Evolutionary conservation across 2,113 vertebrate genomes (phyloP).

Genomic region (Crotophaga sulcirostris): DNA sequence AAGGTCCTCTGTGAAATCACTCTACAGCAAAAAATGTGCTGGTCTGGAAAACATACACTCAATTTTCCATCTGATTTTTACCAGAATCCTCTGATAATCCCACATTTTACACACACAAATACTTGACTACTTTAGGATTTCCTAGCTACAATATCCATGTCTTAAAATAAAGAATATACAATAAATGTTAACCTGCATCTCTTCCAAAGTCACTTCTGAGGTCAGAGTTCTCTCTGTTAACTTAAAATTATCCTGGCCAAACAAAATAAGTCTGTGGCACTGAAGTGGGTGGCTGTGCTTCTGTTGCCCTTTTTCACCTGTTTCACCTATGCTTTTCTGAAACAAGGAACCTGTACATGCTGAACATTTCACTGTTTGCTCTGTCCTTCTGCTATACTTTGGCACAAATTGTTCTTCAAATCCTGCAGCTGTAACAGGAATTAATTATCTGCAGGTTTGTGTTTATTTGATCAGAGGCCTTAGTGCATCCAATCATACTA

Average conservation of each 20-base stretch:
- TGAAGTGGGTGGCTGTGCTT: background rate
- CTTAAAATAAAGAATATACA: background rate
- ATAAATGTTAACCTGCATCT: background rate
- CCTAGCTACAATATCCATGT: background rate
- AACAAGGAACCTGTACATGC: background rate
- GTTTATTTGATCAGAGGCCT: conserved; percentile 1
- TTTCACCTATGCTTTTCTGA: background rate
- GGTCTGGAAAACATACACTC: background rate
- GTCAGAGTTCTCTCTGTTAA: background rate
- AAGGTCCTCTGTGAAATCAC: background rate
- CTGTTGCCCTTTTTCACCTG: no score
- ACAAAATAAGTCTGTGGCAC: background rate
- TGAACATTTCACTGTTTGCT: background rate
- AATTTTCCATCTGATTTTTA: background rate
- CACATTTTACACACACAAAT: background rate
- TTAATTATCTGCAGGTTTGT: background rate
- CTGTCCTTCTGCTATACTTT: background rate
- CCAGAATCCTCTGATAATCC: background rate
- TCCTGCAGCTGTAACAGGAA: conserved; percentile 1
- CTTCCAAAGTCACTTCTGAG: background rate
- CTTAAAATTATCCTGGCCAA: background rate
- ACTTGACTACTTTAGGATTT: background rate
- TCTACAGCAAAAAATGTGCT: background rate
- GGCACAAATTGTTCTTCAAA: background rate
- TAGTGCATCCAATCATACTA: background rate